Percentiles rank a stretch among this genome's conserved stretches.
phyloP scores from a whole-genome alignment of 2,888 invertebrate genomes.

The Thymelicus sylvestris region DNA sequence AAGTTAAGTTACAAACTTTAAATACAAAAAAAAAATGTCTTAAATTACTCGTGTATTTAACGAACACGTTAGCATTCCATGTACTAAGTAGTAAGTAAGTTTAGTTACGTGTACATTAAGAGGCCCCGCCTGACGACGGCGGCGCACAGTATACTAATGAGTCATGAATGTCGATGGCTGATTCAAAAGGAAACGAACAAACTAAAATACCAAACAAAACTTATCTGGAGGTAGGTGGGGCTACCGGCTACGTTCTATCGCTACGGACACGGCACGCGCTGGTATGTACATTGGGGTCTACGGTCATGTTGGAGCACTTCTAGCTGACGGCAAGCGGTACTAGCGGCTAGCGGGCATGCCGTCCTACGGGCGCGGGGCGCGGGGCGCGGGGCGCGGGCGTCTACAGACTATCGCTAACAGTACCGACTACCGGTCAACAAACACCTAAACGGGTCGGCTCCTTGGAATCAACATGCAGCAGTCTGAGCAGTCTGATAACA shows the following conservation, averaged over 20 bases:
- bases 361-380: too few relatives aligned
- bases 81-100: not conserved
- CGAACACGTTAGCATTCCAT: not conserved
- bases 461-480: constrained; percentile 32
- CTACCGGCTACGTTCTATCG: constrained; percentile 41
- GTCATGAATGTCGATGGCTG: constrained; percentile 38
- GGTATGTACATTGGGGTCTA: constrained; percentile 24
- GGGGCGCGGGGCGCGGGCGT: too few relatives aligned
- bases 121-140: not conserved
- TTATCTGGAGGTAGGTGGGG: constrained; percentile 35
- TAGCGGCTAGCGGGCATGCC: too few relatives aligned
- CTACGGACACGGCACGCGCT: constrained; percentile 19
- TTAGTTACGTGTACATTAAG: not conserved
- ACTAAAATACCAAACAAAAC: constrained; percentile 46
- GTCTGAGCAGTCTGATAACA: not conserved
- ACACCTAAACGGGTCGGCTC: constrained; percentile 31
- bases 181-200: constrained; percentile 29
- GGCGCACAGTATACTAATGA: constrained; percentile 27
- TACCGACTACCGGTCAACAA: constrained; percentile 19
- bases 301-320: constrained; percentile 20
- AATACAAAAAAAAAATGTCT: not conserved
- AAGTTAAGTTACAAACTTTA: not conserved
- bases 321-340: constrained; percentile 58
- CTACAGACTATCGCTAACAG: constrained; percentile 8
- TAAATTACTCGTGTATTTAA: constrained; percentile 3